These are phyloP conservation scores for Corythucha ciliata DNA, from an alignment of 2,888 invertebrate genomes.

Conservation along the genomic window DNA sequence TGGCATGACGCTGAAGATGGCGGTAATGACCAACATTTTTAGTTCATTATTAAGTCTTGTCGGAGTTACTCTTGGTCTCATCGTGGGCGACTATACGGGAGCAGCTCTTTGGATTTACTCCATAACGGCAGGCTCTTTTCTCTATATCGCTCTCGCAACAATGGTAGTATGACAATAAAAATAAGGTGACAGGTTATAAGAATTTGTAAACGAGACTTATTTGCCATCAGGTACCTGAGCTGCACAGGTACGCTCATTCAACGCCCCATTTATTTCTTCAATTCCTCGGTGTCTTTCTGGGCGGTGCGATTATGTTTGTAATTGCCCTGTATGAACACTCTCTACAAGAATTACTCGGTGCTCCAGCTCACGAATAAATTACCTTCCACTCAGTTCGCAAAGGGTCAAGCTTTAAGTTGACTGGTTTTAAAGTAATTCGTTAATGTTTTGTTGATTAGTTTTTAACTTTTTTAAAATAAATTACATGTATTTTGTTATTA, in stretches of 20 bases:
- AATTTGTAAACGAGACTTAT: constrained; percentile 4
- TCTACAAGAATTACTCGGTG: constrained; percentile 25
- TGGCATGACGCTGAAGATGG: constrained; percentile 60
- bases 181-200: neutral
- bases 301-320: constrained; percentile 61
- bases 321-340: constrained; percentile 61
- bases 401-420: too few relatives aligned
- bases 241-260: constrained; percentile 48
- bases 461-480: too few relatives aligned
- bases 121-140: constrained; percentile 66
- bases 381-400: too few relatives aligned
- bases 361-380: too few relatives aligned
- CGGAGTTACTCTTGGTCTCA: constrained; percentile 63
- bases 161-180: constrained; percentile 46
- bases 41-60: constrained; percentile 66
- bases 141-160: constrained; percentile 70
- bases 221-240: constrained; percentile 46
- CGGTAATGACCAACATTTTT: constrained; percentile 61
- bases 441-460: too few relatives aligned
- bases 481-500: too few relatives aligned
- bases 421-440: too few relatives aligned
- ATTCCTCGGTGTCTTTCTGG: constrained; percentile 54
- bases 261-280: constrained; percentile 52
- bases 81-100: constrained; percentile 57
- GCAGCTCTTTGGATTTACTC: constrained; percentile 70